A percentile compares a stretch with the other conserved stretches of the same genome.
These are phyloP conservation scores for Pogonomyrmex californicus DNA, from an alignment of 1,140 invertebrate species.

Conservation along the genomic window DNA sequence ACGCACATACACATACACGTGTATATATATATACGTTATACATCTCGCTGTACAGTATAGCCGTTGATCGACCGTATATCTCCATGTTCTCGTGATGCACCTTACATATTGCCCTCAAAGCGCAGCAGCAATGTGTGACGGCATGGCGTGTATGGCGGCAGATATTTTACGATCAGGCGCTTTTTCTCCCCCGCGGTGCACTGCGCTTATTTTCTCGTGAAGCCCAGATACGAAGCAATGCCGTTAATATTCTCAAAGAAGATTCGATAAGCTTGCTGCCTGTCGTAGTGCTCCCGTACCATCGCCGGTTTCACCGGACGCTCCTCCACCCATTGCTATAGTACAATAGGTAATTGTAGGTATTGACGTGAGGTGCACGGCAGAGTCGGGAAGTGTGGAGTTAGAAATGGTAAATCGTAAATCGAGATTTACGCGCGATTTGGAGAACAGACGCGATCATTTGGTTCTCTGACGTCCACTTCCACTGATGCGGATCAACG, in stretches of 20 bases:
- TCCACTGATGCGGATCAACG: too few species aligned
- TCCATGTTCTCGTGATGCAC: conserved; percentile 20
- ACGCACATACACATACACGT: not conserved
- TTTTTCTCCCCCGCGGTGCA: conserved; percentile 36
- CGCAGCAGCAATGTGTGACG: not conserved
- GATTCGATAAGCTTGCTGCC: conserved; percentile 68
- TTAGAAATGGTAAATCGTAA: not conserved
- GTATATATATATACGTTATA: not conserved
- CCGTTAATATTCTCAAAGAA: conserved; percentile 77
- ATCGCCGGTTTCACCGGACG: conserved; percentile 54
- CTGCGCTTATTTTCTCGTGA: conserved; percentile 71
- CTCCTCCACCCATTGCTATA: conserved; percentile 76
- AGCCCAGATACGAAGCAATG: conserved; percentile 75
- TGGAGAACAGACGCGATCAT: conserved; percentile 27
- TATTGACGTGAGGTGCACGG: conserved; percentile 50
- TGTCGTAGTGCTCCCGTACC: conserved; percentile 66
- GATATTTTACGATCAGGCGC: conserved; percentile 44
- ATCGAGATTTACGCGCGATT: not conserved
- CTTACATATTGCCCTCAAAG: conserved; percentile 14
- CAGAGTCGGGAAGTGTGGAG: conserved; percentile 39
- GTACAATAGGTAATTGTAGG: conserved; percentile 74
- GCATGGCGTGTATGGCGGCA: conserved; percentile 2
- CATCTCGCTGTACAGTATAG: not conserved
- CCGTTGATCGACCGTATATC: not conserved
- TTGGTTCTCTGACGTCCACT: not conserved